Base-by-base conservation (phyloP, 2,888 invertebrate genomes). In the Dusona sp. region DNA sequence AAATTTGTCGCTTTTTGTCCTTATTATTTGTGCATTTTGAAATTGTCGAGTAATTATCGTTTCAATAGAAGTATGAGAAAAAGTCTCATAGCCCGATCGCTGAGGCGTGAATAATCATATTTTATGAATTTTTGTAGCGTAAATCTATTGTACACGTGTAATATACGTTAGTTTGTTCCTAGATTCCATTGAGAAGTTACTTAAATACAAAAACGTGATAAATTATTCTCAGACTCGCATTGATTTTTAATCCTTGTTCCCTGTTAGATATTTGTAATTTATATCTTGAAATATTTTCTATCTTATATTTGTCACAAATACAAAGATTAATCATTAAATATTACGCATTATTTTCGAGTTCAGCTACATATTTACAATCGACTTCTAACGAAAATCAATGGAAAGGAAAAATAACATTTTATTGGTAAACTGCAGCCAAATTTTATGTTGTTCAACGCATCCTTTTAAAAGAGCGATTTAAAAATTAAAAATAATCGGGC, bases 141-240 rank as follows among this genome's bases (percentile, higher is more conserved):
- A 19, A 77, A 65, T 67, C 45, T 64, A 86, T 83, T 72, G 68
- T 86, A n/a, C n/a, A 83, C 68, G 75, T 81, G 74, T 86, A 75
- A 57, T 70, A 75, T 68, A 48, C 19, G 45, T 45, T 84, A 83
- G 77, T 72, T 86, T 33, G 67, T 78, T 54, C 42, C 54, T 80
- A 78, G 77, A 77, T 25, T 67, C 36, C 61, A 70, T 65, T 64
- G 51, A 80, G 45, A 51, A 16, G 84, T 81, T 64, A 68, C 70
- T 85, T 75, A 3, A 87, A 85, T 85, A 87, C 85, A 87, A 85
- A 70, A 85, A 75, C 54, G 51, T 38, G 11, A 81, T 67, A 54
- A 57, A n/a, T 61, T 54, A 48, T 67, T 33, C 33, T 38, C 16
- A 16, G 29, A 77, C 48, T 11, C 0, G 22, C 42, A 42, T 65